Evolutionary conservation across 2,113 vertebrate species (phyloP).

Genomic region (Heterotis niloticus): DNA sequence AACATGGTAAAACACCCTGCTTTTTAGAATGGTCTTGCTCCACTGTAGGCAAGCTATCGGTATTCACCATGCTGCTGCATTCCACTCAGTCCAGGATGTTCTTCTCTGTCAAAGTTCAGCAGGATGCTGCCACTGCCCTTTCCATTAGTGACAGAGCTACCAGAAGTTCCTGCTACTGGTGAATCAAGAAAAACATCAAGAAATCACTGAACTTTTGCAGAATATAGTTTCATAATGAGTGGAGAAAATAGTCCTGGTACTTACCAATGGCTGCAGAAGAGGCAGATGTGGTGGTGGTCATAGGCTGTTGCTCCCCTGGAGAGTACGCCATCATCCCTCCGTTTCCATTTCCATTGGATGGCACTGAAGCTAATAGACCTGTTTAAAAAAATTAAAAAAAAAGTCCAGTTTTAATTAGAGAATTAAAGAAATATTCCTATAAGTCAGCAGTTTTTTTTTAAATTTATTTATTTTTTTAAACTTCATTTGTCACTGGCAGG

Average conservation of each 20-base stretch:
- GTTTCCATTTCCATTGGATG: slow-evolving; percentile 63
- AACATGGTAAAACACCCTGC: neutral
- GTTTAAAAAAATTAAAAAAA: slow-evolving; percentile 8
- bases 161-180: slow-evolving; percentile 45
- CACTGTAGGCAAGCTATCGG: neutral
- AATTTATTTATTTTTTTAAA: no score
- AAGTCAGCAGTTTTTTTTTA: no score
- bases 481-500: no score
- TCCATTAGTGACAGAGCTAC: slow-evolving; percentile 39
- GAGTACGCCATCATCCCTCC: slow-evolving; percentile 39
- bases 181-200: neutral
- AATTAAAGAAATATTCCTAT: neutral
- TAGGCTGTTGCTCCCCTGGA: slow-evolving; percentile 14
- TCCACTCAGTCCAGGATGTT: slow-evolving; percentile 40
- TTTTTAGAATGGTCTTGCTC: neutral
- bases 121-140: slow-evolving; percentile 36
- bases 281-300: neutral
- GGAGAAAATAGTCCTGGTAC: neutral
- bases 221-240: no score
- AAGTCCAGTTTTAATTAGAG: neutral
- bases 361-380: slow-evolving; percentile 70
- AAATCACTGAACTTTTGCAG: no score
- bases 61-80: slow-evolving; percentile 40
- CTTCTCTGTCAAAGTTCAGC: slow-evolving; percentile 36
- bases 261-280: slow-evolving; percentile 29